These are phyloP conservation scores for Drosophila kikkawai DNA, from an alignment of 1,140 invertebrate species.

Conservation along the genomic window DNA sequence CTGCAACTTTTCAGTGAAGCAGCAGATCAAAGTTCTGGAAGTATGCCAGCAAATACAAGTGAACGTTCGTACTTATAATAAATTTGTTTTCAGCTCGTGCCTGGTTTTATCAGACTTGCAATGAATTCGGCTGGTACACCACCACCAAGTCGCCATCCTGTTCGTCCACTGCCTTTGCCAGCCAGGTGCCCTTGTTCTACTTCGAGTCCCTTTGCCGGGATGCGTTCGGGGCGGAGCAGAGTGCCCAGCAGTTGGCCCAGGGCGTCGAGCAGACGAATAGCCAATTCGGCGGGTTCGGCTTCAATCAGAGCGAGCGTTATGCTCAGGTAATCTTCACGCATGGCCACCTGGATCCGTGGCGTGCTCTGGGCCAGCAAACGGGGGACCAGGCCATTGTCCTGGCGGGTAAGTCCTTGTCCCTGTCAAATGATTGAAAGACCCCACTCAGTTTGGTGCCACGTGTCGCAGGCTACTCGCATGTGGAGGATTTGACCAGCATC, in stretches of 20 bases:
- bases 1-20: conserved; percentile 53
- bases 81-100: conserved; percentile 83
- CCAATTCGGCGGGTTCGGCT: conserved; percentile 86
- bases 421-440: conserved; percentile 30
- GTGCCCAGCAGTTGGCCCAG: conserved; percentile 85
- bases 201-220: conserved; percentile 88
- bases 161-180: conserved; percentile 86
- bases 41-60: conserved; percentile 38
- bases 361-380: conserved; percentile 58
- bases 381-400: conserved; percentile 67
- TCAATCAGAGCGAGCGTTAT: conserved; percentile 83
- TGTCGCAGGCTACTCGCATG: conserved; percentile 69
- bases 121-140: conserved; percentile 89
- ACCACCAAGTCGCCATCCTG: conserved; percentile 80
- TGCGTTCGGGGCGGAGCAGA: conserved; percentile 86
- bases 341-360: conserved; percentile 89
- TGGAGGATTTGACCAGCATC: conserved; percentile 71
- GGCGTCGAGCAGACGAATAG: conserved; percentile 86
- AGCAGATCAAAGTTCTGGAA: conserved; percentile 43
- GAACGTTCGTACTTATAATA: conserved; percentile 11
- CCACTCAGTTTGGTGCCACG: conserved; percentile 39
- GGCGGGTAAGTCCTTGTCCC: conserved; percentile 48
- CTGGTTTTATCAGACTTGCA: conserved; percentile 91
- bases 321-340: conserved; percentile 87
- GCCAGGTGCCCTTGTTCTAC: conserved; percentile 86